Conservation (phyloP, 2,113 vertebrate species). For the Toxotes jaculatrix region DNA sequence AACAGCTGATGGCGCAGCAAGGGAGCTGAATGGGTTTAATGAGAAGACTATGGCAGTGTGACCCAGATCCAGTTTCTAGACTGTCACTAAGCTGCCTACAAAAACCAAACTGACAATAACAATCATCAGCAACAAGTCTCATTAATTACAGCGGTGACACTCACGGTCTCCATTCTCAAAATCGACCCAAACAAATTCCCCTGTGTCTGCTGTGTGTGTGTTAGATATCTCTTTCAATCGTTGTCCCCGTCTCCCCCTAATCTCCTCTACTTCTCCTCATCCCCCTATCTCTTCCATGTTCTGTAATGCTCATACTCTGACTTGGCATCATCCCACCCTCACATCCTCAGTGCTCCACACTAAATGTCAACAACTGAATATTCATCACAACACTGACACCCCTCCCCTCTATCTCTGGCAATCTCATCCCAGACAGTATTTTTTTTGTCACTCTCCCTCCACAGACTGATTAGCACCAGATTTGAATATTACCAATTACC, state of each 20-base stretch:
- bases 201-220: conserved; percentile 38
- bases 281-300: conserved; percentile 63
- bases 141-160: conserved; percentile 71
- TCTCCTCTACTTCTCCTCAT: conserved; percentile 50
- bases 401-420: conserved; percentile 62
- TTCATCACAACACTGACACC: conserved; percentile 72
- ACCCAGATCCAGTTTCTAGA: conserved; percentile 72
- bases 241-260: conserved; percentile 49
- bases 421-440: conserved; percentile 63
- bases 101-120: conserved; percentile 72
- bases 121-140: conserved; percentile 72
- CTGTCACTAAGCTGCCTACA: conserved; percentile 63
- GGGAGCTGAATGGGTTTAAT: conserved; percentile 71
- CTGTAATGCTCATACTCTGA: conserved; percentile 72
- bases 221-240: conserved; percentile 51
- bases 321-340: conserved; percentile 73
- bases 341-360: conserved; percentile 56
- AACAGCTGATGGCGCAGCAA: conserved; percentile 69
- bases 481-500: conserved; percentile 76
- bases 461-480: conserved; percentile 71
- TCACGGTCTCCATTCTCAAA: conserved; percentile 59
- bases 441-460: conserved; percentile 29
- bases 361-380: conserved; percentile 85
- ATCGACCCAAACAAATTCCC: conserved; percentile 49
- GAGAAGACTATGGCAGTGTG: conserved; percentile 68